Evolutionary conservation across 2,113 vertebrate species (phyloP).

Genomic region (Cephalopterus ornatus): DNA sequence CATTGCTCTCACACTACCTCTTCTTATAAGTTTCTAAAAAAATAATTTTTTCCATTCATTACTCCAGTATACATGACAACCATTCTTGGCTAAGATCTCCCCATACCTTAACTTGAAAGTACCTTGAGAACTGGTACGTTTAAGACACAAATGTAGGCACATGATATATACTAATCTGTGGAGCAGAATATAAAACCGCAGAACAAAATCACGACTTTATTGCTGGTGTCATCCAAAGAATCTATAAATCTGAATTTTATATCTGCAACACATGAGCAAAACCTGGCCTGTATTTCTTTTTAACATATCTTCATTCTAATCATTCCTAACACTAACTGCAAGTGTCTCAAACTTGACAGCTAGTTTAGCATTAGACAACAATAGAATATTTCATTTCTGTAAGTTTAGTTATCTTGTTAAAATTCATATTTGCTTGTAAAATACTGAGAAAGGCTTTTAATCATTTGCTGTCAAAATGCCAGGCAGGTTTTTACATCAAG

Average conservation of each 20-base stretch:
- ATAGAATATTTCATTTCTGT: slow-evolving; percentile 68
- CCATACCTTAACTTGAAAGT: neutral
- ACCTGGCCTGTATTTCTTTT: slow-evolving; percentile 70
- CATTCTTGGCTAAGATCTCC: neutral
- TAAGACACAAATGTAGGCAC: neutral
- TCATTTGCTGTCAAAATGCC: slow-evolving; percentile 69
- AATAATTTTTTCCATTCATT: neutral
- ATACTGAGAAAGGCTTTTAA: slow-evolving; percentile 65
- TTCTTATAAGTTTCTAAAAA: neutral
- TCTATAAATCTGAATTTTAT: slow-evolving; percentile 72
- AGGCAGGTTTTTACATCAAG: slow-evolving; percentile 47
- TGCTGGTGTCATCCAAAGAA: slow-evolving; percentile 63
- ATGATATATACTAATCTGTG: neutral
- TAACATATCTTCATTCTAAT: slow-evolving; percentile 71
- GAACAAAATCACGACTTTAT: slow-evolving; percentile 63
- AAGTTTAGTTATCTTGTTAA: slow-evolving; percentile 70
- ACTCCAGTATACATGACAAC: neutral
- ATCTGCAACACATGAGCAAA: slow-evolving; percentile 62
- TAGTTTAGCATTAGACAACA: slow-evolving; percentile 67
- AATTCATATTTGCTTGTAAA: slow-evolving; percentile 74
- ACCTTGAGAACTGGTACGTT: neutral
- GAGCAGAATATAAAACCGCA: slow-evolving; percentile 53
- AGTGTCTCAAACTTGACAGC: slow-evolving; percentile 72
- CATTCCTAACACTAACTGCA: slow-evolving; percentile 68
- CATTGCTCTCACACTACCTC: neutral